These are phyloP conservation scores for Aphaenogaster floridana DNA, from an alignment of 1,140 invertebrate species.

Conservation along the genomic window DNA sequence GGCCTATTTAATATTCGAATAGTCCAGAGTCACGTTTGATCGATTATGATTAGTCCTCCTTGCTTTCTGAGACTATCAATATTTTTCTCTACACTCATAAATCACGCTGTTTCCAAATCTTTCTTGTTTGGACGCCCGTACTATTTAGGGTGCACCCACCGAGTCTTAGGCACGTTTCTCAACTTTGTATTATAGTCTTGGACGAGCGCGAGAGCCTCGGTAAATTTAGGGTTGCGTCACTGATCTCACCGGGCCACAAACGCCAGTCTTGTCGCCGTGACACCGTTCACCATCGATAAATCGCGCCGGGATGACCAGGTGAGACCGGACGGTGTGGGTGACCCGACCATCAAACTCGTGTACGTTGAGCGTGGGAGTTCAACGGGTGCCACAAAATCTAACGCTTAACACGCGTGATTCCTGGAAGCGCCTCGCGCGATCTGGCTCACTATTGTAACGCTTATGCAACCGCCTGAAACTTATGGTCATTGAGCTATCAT, in stretches of 20 bases:
- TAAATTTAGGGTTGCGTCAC: conserved; percentile 54
- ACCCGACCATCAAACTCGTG: not conserved
- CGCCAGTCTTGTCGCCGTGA: conserved; percentile 27
- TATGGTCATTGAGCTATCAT: conserved; percentile 49
- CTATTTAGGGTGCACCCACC: not conserved
- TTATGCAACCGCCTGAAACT: conserved; percentile 42
- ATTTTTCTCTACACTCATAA: not conserved
- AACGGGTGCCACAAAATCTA: conserved; percentile 53
- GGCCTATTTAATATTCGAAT: not conserved
- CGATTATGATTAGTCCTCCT: not conserved
- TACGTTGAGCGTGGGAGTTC: conserved; percentile 32
- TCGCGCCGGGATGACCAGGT: conserved; percentile 39
- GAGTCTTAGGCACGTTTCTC: conserved; percentile 45
- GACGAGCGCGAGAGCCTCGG: conserved; percentile 25
- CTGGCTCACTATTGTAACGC: not conserved
- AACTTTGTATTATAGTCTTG: conserved; percentile 33
- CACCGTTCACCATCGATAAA: conserved; percentile 51
- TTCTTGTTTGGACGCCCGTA: not conserved
- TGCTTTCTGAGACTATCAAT: not conserved
- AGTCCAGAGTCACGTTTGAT: not conserved
- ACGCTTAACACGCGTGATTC: conserved; percentile 51
- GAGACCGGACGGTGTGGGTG: conserved; percentile 47
- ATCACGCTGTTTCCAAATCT: not conserved
- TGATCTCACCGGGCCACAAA: not conserved
- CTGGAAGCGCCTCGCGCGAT: conserved; percentile 43